Evolutionary conservation across 2,113 vertebrate species (phyloP).

Genomic region (Prinia subflava): DNA sequence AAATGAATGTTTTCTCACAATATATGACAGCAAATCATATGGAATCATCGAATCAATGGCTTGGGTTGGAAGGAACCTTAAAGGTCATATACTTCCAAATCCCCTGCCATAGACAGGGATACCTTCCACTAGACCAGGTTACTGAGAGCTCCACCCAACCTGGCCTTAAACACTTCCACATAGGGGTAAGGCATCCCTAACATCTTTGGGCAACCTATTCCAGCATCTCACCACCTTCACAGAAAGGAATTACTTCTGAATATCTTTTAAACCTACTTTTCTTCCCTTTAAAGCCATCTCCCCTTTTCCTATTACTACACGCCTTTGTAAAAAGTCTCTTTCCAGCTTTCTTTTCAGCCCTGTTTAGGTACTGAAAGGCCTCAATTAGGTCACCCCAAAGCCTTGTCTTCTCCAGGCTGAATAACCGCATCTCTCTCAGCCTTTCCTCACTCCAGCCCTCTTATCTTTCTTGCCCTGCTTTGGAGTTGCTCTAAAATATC

Average conservation of each 20-base stretch:
- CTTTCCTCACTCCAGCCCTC: not conserved
- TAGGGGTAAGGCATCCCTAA: not conserved
- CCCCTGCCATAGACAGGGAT: not conserved
- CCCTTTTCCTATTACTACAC: not conserved
- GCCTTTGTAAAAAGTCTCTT: not conserved
- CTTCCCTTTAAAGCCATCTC: not conserved
- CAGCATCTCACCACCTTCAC: not conserved
- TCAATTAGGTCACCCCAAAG: not conserved
- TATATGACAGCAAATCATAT: not conserved
- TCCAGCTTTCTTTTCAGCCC: not conserved
- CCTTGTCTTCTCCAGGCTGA: not conserved
- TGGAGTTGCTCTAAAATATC: not conserved
- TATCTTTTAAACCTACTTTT: not conserved
- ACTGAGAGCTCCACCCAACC: not conserved
- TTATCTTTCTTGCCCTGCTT: not conserved
- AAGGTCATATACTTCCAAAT: not conserved
- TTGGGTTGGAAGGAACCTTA: not conserved
- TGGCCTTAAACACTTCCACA: not conserved
- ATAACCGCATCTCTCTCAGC: not conserved
- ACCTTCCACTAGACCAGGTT: not conserved
- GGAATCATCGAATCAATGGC: not conserved
- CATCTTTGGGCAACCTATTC: not conserved
- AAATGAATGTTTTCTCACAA: not conserved
- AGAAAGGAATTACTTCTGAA: not conserved
- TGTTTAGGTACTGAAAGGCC: not conserved